Base-by-base conservation (phyloP, 1,140 invertebrate genomes). In the Pinna nobilis region DNA sequence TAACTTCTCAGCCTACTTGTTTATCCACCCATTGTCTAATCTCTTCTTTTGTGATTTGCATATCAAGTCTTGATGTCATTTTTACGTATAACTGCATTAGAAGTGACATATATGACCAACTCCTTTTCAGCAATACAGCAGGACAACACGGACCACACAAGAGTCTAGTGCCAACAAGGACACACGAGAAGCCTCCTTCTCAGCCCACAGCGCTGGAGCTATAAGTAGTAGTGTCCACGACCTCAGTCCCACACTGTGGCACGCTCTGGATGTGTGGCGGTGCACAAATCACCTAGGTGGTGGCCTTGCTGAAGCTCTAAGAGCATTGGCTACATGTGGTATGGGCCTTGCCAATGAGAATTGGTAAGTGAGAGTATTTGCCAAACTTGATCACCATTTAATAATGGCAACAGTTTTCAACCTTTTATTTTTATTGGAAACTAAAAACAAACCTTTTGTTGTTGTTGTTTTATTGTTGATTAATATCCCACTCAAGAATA, bases 181-280 rank as follows among this genome's bases (percentile, higher is more conserved):
- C 25, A 35, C 49, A 33, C 50, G 78, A 77, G 78, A 80, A 9
- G 64, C 74, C 30, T 64, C 32, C 30, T 61, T 41, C 13, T 78
- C 83, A 0, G 70, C 72, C 3, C 81, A 81, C 60, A 83, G 81
- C 69, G 63, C 50, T 55, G 82, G 81, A 9, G 85, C 85, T 20
- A 82, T 89, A 20, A 88, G 88, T 70, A 83, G 81, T 55, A 88
- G 86, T 74, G 85, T 89, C 7, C 88, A 89, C 70, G 87, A 89
- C 60, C 80, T 89, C 0, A 86, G 84, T 51, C 87, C 88, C 18
- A 87, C 87, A 4, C 74, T 89, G n/a, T 89, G 88, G 88, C 88
- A 89, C 65, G 79, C 87, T n/a, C 78, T 89, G 35, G 87, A 89
- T 75, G 85, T 89, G 35, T 89, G 86, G 86, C 69, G 85, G 7